Conservation (phyloP, 2,113 vertebrate genomes). For the Hepsetus odoe region DNA sequence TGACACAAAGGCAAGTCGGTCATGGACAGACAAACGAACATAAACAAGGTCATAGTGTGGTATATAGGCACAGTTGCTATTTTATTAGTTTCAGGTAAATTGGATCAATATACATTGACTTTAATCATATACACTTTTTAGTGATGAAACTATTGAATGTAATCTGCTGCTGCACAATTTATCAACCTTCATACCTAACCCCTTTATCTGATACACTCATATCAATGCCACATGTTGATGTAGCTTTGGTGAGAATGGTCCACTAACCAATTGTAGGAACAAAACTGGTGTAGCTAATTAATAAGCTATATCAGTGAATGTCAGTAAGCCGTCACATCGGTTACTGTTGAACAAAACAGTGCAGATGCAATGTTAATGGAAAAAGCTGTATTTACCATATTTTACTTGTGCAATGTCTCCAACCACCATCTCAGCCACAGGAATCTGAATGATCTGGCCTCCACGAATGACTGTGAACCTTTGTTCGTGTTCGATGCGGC, state of each 20-base stretch:
- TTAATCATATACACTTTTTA: too few species aligned
- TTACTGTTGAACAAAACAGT: too few species aligned
- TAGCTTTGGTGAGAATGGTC: too few species aligned
- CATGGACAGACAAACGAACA: not conserved
- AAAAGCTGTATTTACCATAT: conserved; percentile 80
- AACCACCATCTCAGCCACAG: conserved; percentile 84
- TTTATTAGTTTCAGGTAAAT: too few species aligned
- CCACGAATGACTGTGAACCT: conserved; percentile 79
- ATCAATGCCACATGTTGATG: too few species aligned
- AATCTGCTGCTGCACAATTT: not conserved
- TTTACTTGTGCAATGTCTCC: conserved; percentile 89
- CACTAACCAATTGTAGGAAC: too few species aligned
- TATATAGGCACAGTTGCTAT: not conserved
- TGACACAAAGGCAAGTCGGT: not conserved
- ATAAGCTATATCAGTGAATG: too few species aligned
- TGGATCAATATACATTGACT: too few species aligned
- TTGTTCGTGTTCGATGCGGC: conserved; percentile 88
- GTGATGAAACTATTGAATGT: too few species aligned
- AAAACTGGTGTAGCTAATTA: too few species aligned
- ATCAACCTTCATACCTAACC: not conserved
- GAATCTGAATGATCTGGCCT: conserved; percentile 82
- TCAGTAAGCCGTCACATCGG: too few species aligned
- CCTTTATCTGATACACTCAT: too few species aligned
- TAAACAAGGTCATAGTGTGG: not conserved
- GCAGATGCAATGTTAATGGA: not conserved